phyloP scores from a whole-genome alignment of 2,797 vertebrate genomes.

The Pantherophis alleghaniensis region DNA sequence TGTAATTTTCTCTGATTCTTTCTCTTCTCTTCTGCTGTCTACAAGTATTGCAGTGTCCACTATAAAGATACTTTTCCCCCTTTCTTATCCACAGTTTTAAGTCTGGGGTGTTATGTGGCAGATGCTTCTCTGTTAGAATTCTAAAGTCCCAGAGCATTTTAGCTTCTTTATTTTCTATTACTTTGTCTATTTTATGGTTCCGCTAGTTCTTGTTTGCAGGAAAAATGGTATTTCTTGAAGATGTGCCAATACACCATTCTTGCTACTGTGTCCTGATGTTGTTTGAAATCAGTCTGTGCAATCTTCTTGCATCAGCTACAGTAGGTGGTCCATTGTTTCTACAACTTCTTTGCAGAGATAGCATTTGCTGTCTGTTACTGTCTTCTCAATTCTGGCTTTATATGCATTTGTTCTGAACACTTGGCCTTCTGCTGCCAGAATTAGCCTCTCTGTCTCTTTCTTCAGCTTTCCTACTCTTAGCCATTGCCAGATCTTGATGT shows the following conservation, averaged over 20 bases:
- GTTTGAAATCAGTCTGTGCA: neutral
- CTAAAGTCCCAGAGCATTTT: neutral
- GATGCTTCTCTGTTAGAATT: neutral
- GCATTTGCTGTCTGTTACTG: neutral
- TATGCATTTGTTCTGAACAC: neutral
- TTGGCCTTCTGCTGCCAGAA: too few relatives aligned
- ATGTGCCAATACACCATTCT: neutral
- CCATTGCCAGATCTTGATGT: too few relatives aligned
- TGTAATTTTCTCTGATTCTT: neutral
- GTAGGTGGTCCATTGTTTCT: neutral
- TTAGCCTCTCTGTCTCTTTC: too few relatives aligned
- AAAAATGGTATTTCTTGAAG: neutral
- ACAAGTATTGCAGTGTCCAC: neutral
- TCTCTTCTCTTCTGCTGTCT: neutral
- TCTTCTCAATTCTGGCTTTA: neutral
- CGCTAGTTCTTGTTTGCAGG: neutral
- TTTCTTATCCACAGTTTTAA: neutral
- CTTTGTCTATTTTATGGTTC: neutral
- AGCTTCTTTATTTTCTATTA: neutral
- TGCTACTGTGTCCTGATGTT: neutral
- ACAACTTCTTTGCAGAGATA: neutral
- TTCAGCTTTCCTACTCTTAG: too few relatives aligned
- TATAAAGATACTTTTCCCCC: neutral
- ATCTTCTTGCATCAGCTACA: neutral
- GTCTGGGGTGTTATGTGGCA: neutral